phyloP scores from a whole-genome alignment of 2,888 invertebrate genomes.

The Drosophila hamatofila region DNA sequence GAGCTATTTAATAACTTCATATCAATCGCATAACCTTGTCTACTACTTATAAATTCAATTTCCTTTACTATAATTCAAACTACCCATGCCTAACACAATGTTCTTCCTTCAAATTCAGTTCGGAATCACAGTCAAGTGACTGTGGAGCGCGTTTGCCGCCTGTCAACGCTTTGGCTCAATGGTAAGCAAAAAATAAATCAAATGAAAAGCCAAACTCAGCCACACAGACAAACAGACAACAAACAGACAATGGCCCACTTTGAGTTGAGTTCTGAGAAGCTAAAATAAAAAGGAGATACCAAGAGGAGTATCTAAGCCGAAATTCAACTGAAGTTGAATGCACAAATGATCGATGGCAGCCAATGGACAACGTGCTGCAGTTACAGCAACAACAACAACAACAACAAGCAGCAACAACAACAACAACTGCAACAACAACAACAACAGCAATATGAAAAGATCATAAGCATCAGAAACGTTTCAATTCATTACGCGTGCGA shows the following conservation, averaged over 20 bases:
- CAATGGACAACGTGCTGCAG: slow-evolving; percentile 26
- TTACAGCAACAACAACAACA: slow-evolving; percentile 16
- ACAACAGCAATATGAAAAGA: slow-evolving; percentile 12
- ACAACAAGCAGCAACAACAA: slow-evolving; percentile 4
- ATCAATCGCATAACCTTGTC: not conserved
- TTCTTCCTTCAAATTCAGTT: slow-evolving; percentile 6
- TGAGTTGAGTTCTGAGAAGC: slow-evolving; percentile 46
- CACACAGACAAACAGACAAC: slow-evolving; percentile 23
- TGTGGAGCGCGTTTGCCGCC: slow-evolving; percentile 12
- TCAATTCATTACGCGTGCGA: slow-evolving; percentile 81
- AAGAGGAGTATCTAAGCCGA: slow-evolving; percentile 20
- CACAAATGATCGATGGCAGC: slow-evolving; percentile 50
- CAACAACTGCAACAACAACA: slow-evolving; percentile 11
- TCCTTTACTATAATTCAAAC: not conserved
- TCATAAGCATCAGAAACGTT: slow-evolving; percentile 67
- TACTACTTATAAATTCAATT: not conserved
- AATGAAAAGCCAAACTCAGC: slow-evolving; percentile 12
- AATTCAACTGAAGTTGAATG: slow-evolving; percentile 54
- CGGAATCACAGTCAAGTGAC: slow-evolving; percentile 30
- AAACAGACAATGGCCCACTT: slow-evolving; percentile 57
- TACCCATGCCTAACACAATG: not conserved
- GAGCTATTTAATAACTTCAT: not conserved
- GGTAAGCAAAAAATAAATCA: slow-evolving; percentile 61
- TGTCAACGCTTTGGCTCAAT: slow-evolving; percentile 47
- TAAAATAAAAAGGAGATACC: slow-evolving; percentile 7